Percentiles rank a stretch among this genome's conserved stretches.
Conservation (phyloP, 2,888 invertebrate genomes). For the Leucophenga montana region DNA sequence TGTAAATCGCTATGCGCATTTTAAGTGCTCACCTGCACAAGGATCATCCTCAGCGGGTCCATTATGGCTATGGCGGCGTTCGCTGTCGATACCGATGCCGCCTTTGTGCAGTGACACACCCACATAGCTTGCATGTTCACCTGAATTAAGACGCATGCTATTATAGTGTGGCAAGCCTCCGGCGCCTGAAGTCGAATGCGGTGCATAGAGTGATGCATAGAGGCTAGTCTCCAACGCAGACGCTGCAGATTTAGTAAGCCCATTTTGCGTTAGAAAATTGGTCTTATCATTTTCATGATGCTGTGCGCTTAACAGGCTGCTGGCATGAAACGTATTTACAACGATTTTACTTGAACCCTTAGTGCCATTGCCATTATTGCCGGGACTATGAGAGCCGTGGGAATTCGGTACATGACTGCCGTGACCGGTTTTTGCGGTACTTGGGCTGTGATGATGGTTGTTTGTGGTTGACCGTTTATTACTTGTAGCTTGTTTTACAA, state of each 20-base stretch:
- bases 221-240: slow-evolving; percentile 66
- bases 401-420: neutral
- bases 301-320: slow-evolving; percentile 67
- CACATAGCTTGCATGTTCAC: slow-evolving; percentile 51
- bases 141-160: slow-evolving; percentile 41
- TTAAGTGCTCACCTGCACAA: slow-evolving; percentile 53
- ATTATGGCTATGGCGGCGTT: slow-evolving; percentile 26
- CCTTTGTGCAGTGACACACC: slow-evolving; percentile 58
- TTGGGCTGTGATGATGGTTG: slow-evolving; percentile 18
- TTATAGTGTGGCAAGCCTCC: slow-evolving; percentile 33
- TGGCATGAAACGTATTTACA: slow-evolving; percentile 71
- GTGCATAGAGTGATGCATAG: slow-evolving; percentile 64
- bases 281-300: slow-evolving; percentile 63
- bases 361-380: neutral
- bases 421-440: slow-evolving; percentile 24
- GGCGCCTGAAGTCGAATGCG: slow-evolving; percentile 44
- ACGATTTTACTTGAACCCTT: slow-evolving; percentile 61
- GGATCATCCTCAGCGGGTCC: slow-evolving; percentile 64
- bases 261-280: slow-evolving; percentile 66
- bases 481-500: slow-evolving; percentile 47
- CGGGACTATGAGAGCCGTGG: neutral
- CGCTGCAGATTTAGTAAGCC: slow-evolving; percentile 64
- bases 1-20: too few species aligned
- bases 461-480: slow-evolving; percentile 41
- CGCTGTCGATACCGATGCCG: slow-evolving; percentile 33